A percentile compares a stretch with the other conserved stretches of the same genome.
Conservation (phyloP, 2,113 vertebrate species). For the Lamprotornis superbus region DNA sequence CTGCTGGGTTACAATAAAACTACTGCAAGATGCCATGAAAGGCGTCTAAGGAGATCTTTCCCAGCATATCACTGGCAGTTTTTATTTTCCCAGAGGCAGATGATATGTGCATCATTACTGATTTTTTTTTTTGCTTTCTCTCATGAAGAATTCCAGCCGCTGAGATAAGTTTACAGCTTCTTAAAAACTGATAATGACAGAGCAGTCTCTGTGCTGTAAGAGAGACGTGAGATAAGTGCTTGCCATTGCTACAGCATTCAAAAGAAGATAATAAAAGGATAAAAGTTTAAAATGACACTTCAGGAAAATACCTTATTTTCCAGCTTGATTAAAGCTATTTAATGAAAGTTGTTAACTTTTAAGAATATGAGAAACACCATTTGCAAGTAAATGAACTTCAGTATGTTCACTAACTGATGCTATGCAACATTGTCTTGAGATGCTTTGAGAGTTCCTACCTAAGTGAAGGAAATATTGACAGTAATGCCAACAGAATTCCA, state of each 20-base stretch:
- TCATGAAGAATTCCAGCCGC: slow-evolving; percentile 52
- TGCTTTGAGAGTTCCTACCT: background rate
- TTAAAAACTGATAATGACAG: slow-evolving; percentile 62
- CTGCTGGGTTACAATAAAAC: slow-evolving; percentile 33
- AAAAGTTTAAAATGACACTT: slow-evolving; percentile 53
- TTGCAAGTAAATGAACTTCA: slow-evolving; percentile 31
- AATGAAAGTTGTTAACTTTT: slow-evolving; percentile 22
- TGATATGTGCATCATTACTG: slow-evolving; percentile 63
- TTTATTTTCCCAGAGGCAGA: slow-evolving; percentile 66
- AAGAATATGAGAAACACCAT: background rate
- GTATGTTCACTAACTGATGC: background rate
- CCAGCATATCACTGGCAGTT: slow-evolving; percentile 56
- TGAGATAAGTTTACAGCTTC: slow-evolving; percentile 62
- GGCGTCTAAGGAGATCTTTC: slow-evolving; percentile 50
- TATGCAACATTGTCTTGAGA: background rate
- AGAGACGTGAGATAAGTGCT: slow-evolving; percentile 33
- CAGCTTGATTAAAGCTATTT: slow-evolving; percentile 47
- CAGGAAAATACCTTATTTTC: slow-evolving; percentile 21
- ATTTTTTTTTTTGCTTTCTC: background rate
- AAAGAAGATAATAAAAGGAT: slow-evolving; percentile 36
- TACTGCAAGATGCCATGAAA: slow-evolving; percentile 15
- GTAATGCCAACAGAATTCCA: background rate
- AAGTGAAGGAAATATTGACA: background rate
- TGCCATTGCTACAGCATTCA: slow-evolving; percentile 28
- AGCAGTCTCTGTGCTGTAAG: slow-evolving; percentile 40